These are phyloP conservation scores for Lagria hirta DNA, from an alignment of 2,888 invertebrate species.

Conservation along the genomic window DNA sequence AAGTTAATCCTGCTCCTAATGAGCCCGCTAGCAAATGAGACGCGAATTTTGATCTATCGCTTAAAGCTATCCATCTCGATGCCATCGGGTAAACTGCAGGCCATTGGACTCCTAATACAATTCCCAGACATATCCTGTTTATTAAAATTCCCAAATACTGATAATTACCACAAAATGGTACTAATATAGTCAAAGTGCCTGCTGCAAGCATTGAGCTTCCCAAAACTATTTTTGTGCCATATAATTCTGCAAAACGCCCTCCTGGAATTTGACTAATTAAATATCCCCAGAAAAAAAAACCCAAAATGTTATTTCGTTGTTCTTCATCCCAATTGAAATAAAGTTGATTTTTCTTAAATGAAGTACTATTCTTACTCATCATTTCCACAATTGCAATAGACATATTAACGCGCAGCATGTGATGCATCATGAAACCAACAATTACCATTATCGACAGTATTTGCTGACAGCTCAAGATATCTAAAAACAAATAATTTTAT, in stretches of 20 bases:
- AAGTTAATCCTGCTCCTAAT: conserved; percentile 10
- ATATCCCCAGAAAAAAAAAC: conserved; percentile 6
- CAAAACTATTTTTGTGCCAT: conserved; percentile 4
- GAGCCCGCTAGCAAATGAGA: conserved; percentile 9
- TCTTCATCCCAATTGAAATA: background rate
- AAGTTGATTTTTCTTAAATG: background rate
- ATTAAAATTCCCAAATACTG: no score
- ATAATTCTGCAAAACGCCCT: conserved; percentile 5
- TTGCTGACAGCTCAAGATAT: conserved; percentile 55
- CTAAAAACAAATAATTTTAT: no score
- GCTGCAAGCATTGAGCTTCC: conserved; percentile 1
- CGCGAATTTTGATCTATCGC: conserved; percentile 15
- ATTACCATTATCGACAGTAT: conserved; percentile 60
- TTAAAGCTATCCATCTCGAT: conserved; percentile 13
- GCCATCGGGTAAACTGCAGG: conserved; percentile 15
- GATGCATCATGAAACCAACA: conserved; percentile 12
- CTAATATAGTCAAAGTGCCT: background rate
- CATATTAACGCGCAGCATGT: conserved; percentile 15
- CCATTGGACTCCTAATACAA: conserved; percentile 10
- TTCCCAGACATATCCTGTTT: conserved; percentile 4
- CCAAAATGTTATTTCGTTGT: conserved; percentile 5
- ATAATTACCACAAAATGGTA: no score
- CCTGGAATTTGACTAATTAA: conserved; percentile 1
- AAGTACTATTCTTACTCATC: background rate
- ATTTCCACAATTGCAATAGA: conserved; percentile 16